These are phyloP conservation scores for Halcyon smyrnensis DNA, from an alignment of 2,797 vertebrate genomes.

Conservation along the genomic window DNA sequence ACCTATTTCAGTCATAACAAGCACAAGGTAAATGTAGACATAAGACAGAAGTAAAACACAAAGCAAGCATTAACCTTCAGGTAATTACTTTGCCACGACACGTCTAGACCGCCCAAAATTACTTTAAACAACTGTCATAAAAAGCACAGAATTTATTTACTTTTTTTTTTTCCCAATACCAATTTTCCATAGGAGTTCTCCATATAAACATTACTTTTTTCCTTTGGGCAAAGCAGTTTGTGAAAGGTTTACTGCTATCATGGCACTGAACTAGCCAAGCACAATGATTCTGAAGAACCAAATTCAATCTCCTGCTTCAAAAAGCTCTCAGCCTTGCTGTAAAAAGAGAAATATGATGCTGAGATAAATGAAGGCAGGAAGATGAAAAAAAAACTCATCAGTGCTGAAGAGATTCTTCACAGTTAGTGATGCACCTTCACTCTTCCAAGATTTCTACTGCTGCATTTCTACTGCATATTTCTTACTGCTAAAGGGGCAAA, in stretches of 20 bases:
- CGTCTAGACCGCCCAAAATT: not conserved
- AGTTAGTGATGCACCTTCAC: not conserved
- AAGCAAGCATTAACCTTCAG: not conserved
- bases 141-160: not conserved
- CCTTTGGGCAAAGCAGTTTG: not conserved
- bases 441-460: not conserved
- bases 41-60: not conserved
- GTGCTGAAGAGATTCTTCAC: not conserved
- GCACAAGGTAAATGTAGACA: not conserved
- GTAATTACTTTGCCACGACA: not conserved
- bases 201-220: not conserved
- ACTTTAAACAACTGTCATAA: not conserved
- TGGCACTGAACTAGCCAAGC: not conserved
- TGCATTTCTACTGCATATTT: not conserved
- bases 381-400: not conserved
- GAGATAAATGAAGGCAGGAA: not conserved
- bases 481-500: not conserved
- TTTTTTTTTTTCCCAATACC: not conserved
- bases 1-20: not conserved
- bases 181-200: not conserved
- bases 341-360: not conserved
- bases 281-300: not conserved
- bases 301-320: not conserved
- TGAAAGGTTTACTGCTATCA: not conserved
- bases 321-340: not conserved